Evolutionary conservation across 2,113 vertebrate genomes (phyloP).

Genomic region (Panthera leo): DNA sequence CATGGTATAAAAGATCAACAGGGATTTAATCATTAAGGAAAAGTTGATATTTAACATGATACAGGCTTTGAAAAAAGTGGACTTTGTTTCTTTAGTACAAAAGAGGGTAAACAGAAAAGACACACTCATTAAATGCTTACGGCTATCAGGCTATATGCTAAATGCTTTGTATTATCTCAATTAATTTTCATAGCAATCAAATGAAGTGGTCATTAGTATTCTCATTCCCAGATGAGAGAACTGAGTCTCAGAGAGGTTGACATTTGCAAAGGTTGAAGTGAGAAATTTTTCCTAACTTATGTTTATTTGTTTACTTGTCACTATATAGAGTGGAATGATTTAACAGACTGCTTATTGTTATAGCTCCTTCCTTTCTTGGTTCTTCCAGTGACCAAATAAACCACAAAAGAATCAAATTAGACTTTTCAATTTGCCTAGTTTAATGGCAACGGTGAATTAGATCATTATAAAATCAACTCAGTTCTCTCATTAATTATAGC

Average conservation of each 20-base stretch:
- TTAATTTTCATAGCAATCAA: neutral
- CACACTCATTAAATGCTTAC: neutral
- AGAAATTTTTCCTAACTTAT: neutral
- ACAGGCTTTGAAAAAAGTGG: neutral
- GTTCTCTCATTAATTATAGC: neutral
- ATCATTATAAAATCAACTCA: neutral
- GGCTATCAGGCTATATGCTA: neutral
- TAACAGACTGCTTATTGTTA: neutral
- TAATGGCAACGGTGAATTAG: neutral
- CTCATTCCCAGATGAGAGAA: neutral
- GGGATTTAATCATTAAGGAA: conserved; percentile 55
- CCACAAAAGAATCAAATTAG: neutral
- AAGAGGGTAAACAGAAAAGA: conserved; percentile 20
- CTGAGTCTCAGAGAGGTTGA: neutral
- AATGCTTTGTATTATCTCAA: neutral
- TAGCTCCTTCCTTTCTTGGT: neutral
- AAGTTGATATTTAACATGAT: conserved; percentile 66
- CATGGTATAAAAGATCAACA: conserved; percentile 29
- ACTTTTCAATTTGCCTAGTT: neutral
- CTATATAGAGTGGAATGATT: neutral
- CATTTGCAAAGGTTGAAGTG: neutral
- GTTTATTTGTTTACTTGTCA: neutral
- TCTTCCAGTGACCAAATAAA: neutral
- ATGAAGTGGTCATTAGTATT: neutral
- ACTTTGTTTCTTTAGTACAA: conserved; percentile 41